Base-by-base conservation (phyloP, 2,113 vertebrate species). In the Pelecanoides urinatrix region DNA sequence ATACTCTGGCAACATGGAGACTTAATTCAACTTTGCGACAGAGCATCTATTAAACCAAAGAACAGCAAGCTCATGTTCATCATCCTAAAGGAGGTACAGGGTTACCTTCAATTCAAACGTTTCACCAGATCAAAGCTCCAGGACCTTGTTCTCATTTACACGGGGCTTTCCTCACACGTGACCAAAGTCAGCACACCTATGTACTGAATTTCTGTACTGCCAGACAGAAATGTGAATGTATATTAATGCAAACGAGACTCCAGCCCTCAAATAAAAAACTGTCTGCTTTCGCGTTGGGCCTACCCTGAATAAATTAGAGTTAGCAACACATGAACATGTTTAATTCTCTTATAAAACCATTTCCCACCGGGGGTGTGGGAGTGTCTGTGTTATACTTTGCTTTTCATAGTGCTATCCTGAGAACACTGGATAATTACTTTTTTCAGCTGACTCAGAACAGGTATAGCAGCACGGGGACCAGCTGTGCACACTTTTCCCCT, bases 121-220 rank as follows among this genome's bases (percentile, higher is more conserved):
- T 88, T 50, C 50, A 66, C 9, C 25, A 70, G 16, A 40, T 32
- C 53, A 50, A 2, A 20, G 7, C 26, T 27, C 26, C 11, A 20
- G 25, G 34, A 55, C 3, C 2, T 12, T 47, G 10, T 38, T 52
- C 11, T 30, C 25, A 38, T 65, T 62, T 26, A 26, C 59, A 38
- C 0, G 1, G 18, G 26, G 23, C 18, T 75, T 82, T 90, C 36
- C 40, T 53, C 2, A 3, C 21, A 22, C 5, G 2, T 2, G 4
- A 36, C 45, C 50, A 19, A 47, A 52, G n/a, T 50, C 44, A 68
- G 19, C 27, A 40, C 29, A 49, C 4, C 26, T 61, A 23, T 17
- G 3, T n/a, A 58, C 40, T 52, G 32, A 62, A 66, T 67, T 50
- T 80, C 68, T 63, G 30, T 50, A 71, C 38, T 85, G 26, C 16